Evolutionary conservation across 2,797 vertebrate species (phyloP).

Genomic region (Rhodeus uyekii): DNA sequence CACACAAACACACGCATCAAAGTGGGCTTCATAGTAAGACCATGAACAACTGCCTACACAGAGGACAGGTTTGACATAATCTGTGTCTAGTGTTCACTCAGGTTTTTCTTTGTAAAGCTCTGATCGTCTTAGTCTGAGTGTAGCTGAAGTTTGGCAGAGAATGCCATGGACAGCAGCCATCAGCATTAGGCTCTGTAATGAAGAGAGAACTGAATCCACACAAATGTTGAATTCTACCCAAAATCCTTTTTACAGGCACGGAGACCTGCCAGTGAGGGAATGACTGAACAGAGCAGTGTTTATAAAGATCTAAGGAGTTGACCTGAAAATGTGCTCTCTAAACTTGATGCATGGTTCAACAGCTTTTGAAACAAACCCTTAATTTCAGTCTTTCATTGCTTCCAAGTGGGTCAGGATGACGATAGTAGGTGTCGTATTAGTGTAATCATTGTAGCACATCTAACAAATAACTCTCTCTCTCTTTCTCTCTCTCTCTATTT

Average conservation of each 20-base stretch:
- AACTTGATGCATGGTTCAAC: slow-evolving; percentile 5
- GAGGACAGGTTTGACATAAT: slow-evolving; percentile 23
- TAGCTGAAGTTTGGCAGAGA: slow-evolving; percentile 39
- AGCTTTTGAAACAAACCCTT: neutral
- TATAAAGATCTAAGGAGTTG: slow-evolving; percentile 13
- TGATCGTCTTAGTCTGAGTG: neutral
- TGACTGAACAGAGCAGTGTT: slow-evolving; percentile 23
- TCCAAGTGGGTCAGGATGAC: neutral
- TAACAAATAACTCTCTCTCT: slow-evolving; percentile 25
- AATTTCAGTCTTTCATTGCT: neutral
- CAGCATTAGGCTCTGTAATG: slow-evolving; percentile 29
- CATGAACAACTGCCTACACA: slow-evolving; percentile 62
- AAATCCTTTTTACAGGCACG: slow-evolving; percentile 10
- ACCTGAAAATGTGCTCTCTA: slow-evolving; percentile 15
- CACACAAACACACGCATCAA: no score
- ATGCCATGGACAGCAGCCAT: slow-evolving; percentile 43
- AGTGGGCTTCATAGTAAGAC: neutral
- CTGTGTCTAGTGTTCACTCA: neutral
- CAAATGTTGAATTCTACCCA: slow-evolving; percentile 39
- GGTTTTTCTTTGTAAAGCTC: slow-evolving; percentile 21
- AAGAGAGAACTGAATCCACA: slow-evolving; percentile 41
- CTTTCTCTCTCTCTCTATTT: no score
- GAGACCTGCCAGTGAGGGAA: slow-evolving; percentile 23
- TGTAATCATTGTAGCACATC: neutral
- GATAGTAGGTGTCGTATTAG: neutral